A percentile compares a stretch with the other conserved stretches of the same genome.
These are phyloP conservation scores for Paratrypauchen microcephalus DNA, from an alignment of 2,797 vertebrate genomes.

Conservation along the genomic window DNA sequence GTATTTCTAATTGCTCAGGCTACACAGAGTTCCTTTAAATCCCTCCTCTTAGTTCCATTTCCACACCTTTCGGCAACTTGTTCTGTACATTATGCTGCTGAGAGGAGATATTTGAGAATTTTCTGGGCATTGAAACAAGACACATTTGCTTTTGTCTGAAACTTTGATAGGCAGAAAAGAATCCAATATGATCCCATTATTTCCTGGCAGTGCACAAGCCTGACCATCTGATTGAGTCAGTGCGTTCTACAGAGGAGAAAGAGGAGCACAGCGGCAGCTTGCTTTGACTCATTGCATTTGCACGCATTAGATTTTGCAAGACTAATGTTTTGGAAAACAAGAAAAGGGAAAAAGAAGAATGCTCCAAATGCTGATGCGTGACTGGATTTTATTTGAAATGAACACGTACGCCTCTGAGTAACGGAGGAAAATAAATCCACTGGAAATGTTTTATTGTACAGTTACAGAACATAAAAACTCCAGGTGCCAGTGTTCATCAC, in stretches of 20 bases:
- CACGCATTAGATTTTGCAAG: conserved; percentile 78
- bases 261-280: conserved; percentile 49
- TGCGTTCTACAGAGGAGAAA: conserved; percentile 64
- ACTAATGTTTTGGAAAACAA: conserved; percentile 82
- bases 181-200: conserved; percentile 81
- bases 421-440: conserved; percentile 69
- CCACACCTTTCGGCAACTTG: no score
- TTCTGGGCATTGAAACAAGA: conserved; percentile 67
- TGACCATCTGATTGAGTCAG: conserved; percentile 77
- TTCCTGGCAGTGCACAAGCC: conserved; percentile 77
- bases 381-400: conserved; percentile 78
- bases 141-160: conserved; percentile 75
- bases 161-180: conserved; percentile 77
- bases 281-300: conserved; percentile 76
- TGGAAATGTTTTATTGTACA: conserved; percentile 79
- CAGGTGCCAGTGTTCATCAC: conserved; percentile 63
- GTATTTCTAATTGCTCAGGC: no score
- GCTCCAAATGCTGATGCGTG: conserved; percentile 63
- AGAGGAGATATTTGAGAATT: conserved; percentile 74
- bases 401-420: conserved; percentile 62
- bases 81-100: conserved; percentile 78
- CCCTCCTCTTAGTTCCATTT: no score
- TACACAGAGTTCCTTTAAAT: no score
- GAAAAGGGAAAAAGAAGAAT: conserved; percentile 71
- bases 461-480: conserved; percentile 73